These are phyloP conservation scores for Epizoanthus ramosus DNA, from an alignment of 92 coral and sea anemone species.

Conservation along the genomic window DNA sequence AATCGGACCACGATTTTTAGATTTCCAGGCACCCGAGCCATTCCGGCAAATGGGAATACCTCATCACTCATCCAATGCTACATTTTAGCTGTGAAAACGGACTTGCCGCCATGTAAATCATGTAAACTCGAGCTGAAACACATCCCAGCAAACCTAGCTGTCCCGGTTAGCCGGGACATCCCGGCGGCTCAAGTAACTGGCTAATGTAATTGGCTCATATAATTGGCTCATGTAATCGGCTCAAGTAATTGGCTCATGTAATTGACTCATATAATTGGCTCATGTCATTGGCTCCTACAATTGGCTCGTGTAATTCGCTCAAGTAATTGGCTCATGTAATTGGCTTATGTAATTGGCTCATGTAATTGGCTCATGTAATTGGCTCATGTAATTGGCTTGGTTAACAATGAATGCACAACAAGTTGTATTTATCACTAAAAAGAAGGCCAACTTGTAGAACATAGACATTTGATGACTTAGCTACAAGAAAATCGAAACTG, in stretches of 20 bases:
- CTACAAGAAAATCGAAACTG: too few relatives aligned
- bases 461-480: too few relatives aligned
- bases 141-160: slow-evolving; percentile 20
- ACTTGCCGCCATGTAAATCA: slow-evolving; percentile 9
- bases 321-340: not conserved
- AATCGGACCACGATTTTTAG: not conserved
- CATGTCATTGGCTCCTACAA: too few relatives aligned
- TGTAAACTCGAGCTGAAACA: too few relatives aligned
- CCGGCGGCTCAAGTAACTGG: too few relatives aligned
- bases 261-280: not conserved
- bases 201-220: not conserved
- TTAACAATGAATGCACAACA: too few relatives aligned
- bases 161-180: too few relatives aligned
- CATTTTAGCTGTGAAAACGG: slow-evolving; percentile 1
- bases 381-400: slow-evolving; percentile 17
- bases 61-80: slow-evolving; percentile 2
- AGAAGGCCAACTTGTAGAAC: too few relatives aligned
- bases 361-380: not conserved
- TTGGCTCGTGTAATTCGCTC: slow-evolving; percentile 7
- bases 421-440: too few relatives aligned
- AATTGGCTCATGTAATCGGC: not conserved
- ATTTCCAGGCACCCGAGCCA: slow-evolving; percentile 18
- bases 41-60: slow-evolving; percentile 7
- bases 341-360: too few relatives aligned
- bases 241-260: too few relatives aligned